phyloP scores from a whole-genome alignment of 2,888 invertebrate genomes.

The Heliconius hortense region DNA sequence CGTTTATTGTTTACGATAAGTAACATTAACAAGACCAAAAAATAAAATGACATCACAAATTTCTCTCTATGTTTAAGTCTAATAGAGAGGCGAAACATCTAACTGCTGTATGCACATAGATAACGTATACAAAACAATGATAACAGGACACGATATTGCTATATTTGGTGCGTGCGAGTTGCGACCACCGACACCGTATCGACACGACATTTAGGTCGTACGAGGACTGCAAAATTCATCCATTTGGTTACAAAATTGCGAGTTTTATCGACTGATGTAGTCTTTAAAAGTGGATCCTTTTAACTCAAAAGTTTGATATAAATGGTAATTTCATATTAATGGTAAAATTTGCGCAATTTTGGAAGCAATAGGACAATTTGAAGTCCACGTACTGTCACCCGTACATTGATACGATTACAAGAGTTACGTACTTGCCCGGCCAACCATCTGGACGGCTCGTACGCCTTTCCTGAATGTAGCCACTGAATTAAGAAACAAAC shows the following conservation, averaged over 20 bases:
- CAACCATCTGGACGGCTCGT: conserved; percentile 99
- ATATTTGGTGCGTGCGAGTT: conserved; percentile 56
- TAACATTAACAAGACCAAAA: conserved; percentile 73
- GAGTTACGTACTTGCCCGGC: conserved; percentile 97
- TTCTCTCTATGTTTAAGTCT: conserved; percentile 72
- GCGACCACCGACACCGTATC: conserved; percentile 57
- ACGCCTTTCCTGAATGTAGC: conserved; percentile 99
- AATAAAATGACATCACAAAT: conserved; percentile 75
- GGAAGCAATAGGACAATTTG: conserved; percentile 12
- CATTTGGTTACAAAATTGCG: conserved; percentile 14
- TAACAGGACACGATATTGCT: conserved; percentile 77
- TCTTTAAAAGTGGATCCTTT: too few relatives aligned
- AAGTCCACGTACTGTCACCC: conserved; percentile 34
- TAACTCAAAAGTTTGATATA: not conserved
- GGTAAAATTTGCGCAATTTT: conserved; percentile 1
- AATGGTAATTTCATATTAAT: too few relatives aligned
- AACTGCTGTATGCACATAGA: conserved; percentile 79
- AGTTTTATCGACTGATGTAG: too few relatives aligned
- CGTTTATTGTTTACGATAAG: conserved; percentile 52
- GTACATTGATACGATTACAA: conserved; percentile 66
- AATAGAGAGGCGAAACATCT: conserved; percentile 79
- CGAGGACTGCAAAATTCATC: conserved; percentile 4
- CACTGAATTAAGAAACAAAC: conserved; percentile 88
- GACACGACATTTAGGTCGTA: conserved; percentile 65
- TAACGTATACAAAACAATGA: conserved; percentile 78